Evolutionary conservation across 2,797 vertebrate species (phyloP).

Genomic region (Oreortyx pictus): DNA sequence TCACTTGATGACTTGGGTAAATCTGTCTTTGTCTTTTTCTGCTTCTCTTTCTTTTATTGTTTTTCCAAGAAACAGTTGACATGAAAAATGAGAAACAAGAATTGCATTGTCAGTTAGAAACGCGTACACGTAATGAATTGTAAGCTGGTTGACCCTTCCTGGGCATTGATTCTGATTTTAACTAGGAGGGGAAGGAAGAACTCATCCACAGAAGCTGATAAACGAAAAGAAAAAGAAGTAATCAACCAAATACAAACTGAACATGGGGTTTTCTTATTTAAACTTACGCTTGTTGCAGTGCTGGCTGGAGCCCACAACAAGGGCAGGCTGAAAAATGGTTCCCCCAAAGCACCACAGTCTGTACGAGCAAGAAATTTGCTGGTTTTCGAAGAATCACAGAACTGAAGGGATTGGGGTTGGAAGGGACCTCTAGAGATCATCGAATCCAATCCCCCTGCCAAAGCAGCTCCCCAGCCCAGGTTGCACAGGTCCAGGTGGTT

Average conservation of each 20-base stretch:
- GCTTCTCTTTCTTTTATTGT: constrained; percentile 26
- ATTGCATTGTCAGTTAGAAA: constrained; percentile 51
- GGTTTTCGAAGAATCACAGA: background rate
- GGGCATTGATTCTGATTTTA: constrained; percentile 47
- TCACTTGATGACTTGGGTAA: constrained; percentile 42
- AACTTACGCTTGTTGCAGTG: background rate
- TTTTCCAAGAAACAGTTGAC: background rate
- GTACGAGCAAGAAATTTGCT: background rate
- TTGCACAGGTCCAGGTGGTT: too few relatives aligned
- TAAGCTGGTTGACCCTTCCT: constrained; percentile 48
- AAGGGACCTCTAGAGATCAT: too few relatives aligned
- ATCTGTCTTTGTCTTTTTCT: constrained; percentile 59
- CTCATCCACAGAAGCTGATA: constrained; percentile 16
- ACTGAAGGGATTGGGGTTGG: too few relatives aligned
- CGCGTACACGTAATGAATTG: constrained; percentile 58
- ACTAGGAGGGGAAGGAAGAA: background rate
- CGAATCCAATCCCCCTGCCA: too few relatives aligned
- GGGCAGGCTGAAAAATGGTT: background rate
- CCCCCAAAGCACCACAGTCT: background rate
- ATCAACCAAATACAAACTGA: constrained; percentile 19
- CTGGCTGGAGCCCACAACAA: background rate
- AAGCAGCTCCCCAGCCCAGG: too few relatives aligned
- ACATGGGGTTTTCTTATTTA: constrained; percentile 7
- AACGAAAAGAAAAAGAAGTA: background rate
- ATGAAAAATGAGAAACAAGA: constrained; percentile 65